Evolutionary conservation across 2,888 invertebrate species (phyloP).

Genomic region (Diarsia dahlii): DNA sequence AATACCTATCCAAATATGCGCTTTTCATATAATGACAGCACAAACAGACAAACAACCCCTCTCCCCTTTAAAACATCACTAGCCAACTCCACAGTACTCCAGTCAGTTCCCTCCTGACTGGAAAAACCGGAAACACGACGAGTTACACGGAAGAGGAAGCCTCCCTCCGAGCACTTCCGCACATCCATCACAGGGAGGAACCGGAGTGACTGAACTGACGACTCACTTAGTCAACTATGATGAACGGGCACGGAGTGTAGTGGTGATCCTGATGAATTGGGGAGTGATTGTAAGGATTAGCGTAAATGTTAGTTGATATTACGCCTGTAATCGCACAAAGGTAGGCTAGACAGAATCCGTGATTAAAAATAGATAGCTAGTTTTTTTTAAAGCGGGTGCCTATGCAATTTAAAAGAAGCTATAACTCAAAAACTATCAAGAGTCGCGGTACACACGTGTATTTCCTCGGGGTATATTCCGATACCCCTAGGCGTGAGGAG

Average conservation of each 20-base stretch:
- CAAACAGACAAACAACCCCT: not conserved
- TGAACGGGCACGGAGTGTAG: constrained; percentile 1
- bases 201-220: constrained; percentile 15
- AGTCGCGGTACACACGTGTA: no score
- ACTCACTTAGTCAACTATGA: constrained; percentile 30
- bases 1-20: no score
- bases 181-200: constrained; percentile 48
- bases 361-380: no score
- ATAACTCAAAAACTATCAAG: no score
- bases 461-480: no score
- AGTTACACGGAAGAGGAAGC: constrained; percentile 44
- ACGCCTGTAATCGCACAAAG: not conserved
- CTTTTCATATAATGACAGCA: not conserved
- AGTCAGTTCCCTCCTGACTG: constrained; percentile 24
- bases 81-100: not conserved
- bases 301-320: not conserved
- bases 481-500: no score
- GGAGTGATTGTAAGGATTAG: not conserved
- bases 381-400: no score
- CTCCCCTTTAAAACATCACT: not conserved
- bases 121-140: constrained; percentile 43
- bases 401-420: no score
- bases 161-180: constrained; percentile 34
- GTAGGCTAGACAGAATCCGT: no score
- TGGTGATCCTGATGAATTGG: not conserved